Evolutionary conservation across 37 sponge, comb jelly and placozoan genomes (phyloP).

Genomic region (Spongilla lacustris): DNA sequence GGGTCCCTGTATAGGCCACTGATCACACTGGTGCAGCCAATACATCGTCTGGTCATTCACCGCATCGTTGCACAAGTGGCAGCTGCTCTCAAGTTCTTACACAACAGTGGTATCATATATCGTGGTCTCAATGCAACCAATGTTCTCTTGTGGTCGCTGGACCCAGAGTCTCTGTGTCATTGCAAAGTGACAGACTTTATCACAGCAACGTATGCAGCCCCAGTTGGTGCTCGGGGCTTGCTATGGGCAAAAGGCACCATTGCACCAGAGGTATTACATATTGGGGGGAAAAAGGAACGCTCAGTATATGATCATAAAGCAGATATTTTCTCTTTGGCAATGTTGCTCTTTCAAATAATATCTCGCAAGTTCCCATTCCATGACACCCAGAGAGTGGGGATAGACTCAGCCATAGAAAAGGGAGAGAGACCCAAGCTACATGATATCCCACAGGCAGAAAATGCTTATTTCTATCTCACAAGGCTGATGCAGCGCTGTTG

Average conservation of each 20-base stretch:
- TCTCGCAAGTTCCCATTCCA: slow-evolving; percentile 74
- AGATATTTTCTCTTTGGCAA: slow-evolving; percentile 88
- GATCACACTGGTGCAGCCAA: slow-evolving; percentile 51
- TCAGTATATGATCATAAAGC: slow-evolving; percentile 83
- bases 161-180: slow-evolving; percentile 72
- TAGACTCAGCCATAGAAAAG: slow-evolving; percentile 55
- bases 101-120: slow-evolving; percentile 75
- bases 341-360: slow-evolving; percentile 88
- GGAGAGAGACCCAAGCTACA: slow-evolving; percentile 72
- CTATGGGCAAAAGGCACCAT: slow-evolving; percentile 88
- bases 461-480: slow-evolving; percentile 70
- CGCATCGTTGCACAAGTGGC: slow-evolving; percentile 83
- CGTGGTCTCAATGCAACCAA: slow-evolving; percentile 90
- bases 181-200: slow-evolving; percentile 91
- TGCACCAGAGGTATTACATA: slow-evolving; percentile 84
- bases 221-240: slow-evolving; percentile 72
- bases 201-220: slow-evolving; percentile 74
- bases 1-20: slow-evolving; percentile 75
- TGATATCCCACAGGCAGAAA: slow-evolving; percentile 54
- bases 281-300: slow-evolving; percentile 64
- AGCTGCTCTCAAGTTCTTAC: slow-evolving; percentile 84
- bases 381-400: slow-evolving; percentile 42
- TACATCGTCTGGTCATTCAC: slow-evolving; percentile 70
- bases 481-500: slow-evolving; percentile 81
- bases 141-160: slow-evolving; percentile 90